Conservation (phyloP, 2,113 vertebrate genomes). For the Prunella fulvescens region DNA sequence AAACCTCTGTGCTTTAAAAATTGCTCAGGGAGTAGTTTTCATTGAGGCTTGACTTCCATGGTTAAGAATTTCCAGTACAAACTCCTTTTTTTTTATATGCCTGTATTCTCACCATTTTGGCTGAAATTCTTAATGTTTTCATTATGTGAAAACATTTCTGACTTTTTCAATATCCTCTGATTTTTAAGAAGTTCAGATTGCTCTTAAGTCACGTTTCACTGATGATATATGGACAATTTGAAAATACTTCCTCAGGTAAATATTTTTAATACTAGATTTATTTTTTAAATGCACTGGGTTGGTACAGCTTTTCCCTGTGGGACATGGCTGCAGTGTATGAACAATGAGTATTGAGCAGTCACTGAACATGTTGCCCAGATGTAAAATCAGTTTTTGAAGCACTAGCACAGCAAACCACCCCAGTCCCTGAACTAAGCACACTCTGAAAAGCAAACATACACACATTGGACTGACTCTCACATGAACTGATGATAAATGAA, state of each 20-base stretch:
- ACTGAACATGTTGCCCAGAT: rapidly evolving
- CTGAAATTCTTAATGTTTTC: background rate
- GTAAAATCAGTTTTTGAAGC: background rate
- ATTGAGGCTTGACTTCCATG: background rate
- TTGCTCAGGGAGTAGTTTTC: background rate
- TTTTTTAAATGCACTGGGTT: background rate
- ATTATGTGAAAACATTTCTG: too few relatives aligned
- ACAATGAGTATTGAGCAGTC: background rate
- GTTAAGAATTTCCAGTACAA: background rate
- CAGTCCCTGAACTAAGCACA: background rate
- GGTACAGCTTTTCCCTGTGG: background rate
- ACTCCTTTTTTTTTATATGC: background rate
- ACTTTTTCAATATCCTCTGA: background rate
- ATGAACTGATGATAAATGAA: background rate
- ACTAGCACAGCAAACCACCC: background rate
- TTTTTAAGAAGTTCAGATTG: background rate
- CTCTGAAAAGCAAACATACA: background rate
- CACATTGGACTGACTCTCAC: rapidly evolving
- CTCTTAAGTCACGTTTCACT: background rate
- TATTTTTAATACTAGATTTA: background rate
- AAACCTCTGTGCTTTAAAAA: background rate
- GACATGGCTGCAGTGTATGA: background rate
- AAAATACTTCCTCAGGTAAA: background rate
- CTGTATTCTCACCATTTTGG: background rate
- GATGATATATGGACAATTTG: background rate